Base-by-base conservation (phyloP, 2,797 vertebrate genomes). In the Microctenopoma steveboyesi region DNA sequence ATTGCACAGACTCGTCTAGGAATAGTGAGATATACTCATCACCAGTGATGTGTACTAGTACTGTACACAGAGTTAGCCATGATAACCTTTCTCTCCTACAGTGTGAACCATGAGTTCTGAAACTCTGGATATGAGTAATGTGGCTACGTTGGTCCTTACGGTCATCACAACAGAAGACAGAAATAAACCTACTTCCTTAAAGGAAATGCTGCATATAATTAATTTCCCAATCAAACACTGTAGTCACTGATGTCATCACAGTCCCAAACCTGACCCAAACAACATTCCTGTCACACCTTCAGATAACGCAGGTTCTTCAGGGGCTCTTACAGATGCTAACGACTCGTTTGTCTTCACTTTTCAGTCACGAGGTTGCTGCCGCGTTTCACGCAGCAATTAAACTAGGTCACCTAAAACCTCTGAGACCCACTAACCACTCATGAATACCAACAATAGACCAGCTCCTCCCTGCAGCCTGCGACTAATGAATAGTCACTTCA, bases 381-480 rank as follows among this genome's bases (percentile, higher is more conserved):
- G 22, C 0, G 1, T 52, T 60, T 71, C 15, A 18, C 63, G 54
- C 18, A 56, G 51, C 57, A 59, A 8, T 48, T n/a, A 43, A 79
- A 84, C 18, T 60, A 68, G 59, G 58, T 75, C 74, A 75, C 47
- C 50, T 43, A 35, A 53, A 61, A 53, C 48, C 39, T 50, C 51
- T 67, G 76, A 74, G 65, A 76, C 57, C 15, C 33, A 0, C 42
- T 16, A 12, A 46, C 52, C 28, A 45, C 64, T 69, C 73, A 78
- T 84, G 69, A 84, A 81, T 83, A 69, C 18, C 52, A 69, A 83
- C 69, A 81, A 80, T 47, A 72, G 70, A 53, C 52, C 18, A 35
- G 72, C 68, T 53, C 56, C 22, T 9, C 63, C 69, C 61, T 51
- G 15, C 22, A 14, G 62, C 59, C 73, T 62, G 72, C 15, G 14